phyloP scores from a whole-genome alignment of 2,797 vertebrate species.

The Calcarius lapponicus region DNA sequence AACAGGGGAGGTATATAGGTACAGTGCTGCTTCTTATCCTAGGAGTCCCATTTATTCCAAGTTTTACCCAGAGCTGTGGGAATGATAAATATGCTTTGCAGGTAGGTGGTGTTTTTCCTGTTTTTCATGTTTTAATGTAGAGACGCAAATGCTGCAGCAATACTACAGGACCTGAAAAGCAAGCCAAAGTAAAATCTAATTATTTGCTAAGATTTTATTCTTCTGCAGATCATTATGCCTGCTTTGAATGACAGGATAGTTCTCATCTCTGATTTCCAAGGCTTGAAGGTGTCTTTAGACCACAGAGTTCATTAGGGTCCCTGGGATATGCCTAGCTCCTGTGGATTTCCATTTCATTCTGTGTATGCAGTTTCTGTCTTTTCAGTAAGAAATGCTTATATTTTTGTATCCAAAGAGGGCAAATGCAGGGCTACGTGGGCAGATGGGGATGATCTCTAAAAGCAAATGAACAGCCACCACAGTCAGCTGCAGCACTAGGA shows the following conservation, averaged over 20 bases:
- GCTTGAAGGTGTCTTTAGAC: not conserved
- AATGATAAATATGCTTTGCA: not conserved
- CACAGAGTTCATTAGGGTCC: not conserved
- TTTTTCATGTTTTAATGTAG: not conserved
- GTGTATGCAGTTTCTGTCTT: not conserved
- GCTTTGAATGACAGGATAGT: not conserved
- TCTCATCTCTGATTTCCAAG: not conserved
- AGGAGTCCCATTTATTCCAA: not conserved
- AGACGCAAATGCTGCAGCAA: not conserved
- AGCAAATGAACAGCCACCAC: not conserved
- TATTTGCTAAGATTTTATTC: not conserved
- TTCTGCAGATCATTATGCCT: not conserved
- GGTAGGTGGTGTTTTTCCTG: conserved; percentile 14
- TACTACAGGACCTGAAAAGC: not conserved
- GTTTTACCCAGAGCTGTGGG: not conserved
- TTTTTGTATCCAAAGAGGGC: not conserved
- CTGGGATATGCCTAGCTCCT: not conserved
- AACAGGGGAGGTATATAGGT: not conserved
- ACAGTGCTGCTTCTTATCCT: not conserved
- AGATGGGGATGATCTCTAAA: not conserved
- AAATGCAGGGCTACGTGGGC: not conserved
- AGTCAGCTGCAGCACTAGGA: not conserved
- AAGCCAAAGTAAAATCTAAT: not conserved
- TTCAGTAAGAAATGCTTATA: not conserved
- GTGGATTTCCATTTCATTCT: not conserved